phyloP scores from a whole-genome alignment of 1,140 invertebrate species.

The Solenopsis invicta region DNA sequence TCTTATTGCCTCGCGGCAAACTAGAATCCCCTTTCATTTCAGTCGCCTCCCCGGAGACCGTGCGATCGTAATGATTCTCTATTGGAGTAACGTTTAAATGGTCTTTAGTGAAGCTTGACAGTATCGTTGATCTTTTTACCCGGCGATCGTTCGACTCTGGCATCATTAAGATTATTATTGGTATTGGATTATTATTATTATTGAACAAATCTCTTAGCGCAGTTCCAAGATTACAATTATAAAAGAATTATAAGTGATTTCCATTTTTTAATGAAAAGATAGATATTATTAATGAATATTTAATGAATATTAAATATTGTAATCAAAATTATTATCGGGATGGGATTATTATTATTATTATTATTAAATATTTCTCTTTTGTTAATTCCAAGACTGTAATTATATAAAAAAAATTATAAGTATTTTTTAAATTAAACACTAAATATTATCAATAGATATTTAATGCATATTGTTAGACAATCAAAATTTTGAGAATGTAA shows the following conservation, averaged over 20 bases:
- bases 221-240: not conserved
- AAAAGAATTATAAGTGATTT: not conserved
- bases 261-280: too few relatives aligned
- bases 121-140: not conserved
- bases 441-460: too few relatives aligned
- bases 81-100: constrained; percentile 42
- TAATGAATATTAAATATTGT: too few relatives aligned
- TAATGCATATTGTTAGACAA: too few relatives aligned
- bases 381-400: too few relatives aligned
- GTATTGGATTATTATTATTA: not conserved
- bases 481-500: too few relatives aligned
- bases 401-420: too few relatives aligned
- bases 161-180: not conserved
- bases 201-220: not conserved
- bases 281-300: too few relatives aligned
- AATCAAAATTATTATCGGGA: too few relatives aligned
- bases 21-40: constrained; percentile 37
- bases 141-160: not conserved
- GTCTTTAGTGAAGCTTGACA: constrained; percentile 10
- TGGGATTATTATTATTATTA: too few relatives aligned
- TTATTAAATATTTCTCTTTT: too few relatives aligned
- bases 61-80: constrained; percentile 34
- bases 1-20: constrained; percentile 26
- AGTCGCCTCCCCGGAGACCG: not conserved
- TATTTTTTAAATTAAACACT: too few relatives aligned